Base-by-base conservation (phyloP, 2,797 vertebrate species). In the Pangasius krempfi region DNA sequence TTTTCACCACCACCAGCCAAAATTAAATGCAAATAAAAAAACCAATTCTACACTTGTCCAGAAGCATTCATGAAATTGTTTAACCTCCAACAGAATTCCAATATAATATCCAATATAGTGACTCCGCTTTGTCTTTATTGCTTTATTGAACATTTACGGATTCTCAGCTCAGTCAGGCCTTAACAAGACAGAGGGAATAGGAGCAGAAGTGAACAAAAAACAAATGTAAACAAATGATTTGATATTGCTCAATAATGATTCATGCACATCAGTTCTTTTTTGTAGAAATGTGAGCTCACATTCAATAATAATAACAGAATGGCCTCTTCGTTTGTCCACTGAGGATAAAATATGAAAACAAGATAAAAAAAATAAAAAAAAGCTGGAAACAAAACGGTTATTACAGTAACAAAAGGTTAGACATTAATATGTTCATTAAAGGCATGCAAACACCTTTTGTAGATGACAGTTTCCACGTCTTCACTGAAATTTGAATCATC, bases 401-500 rank as follows among this genome's bases (percentile, higher is more conserved):
- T 27, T 56, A 47, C 4, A 72, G 84, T 86, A 83, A 66, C 64
- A 89, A 85, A 80, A 62, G 47, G 82, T 91, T 92, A 91, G 85
- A 80, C 70, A 89, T 88, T 54, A 85, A 78, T 78, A 52, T 10
- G 58, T 20, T 85, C 40, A 64, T 85, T 64, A 73, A 85, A 88
- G 22, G 78, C 93, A 93, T 92, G 91, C 92, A 88, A 89, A 92
- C 87, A 88, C 75, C 64, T 72, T 18, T 91, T 92, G 78, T 89
- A 92, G 92, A 94, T 94, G 94, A 95, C 93, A 94, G 94, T 94
- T 96, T 95, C 94, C 91, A 81, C 93, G 91, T 79, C 88, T 85
- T 83, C 81, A 89, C 92, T 94, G 93, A 95, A 95, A 94, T 80
- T 93, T 91, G 91, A 95, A 93, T 94, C 54, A 30, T 90, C 87